A percentile compares a stretch with the other conserved stretches of the same genome.
Conservation (phyloP, 2,888 invertebrate species). For the Bellardia pandia region DNA sequence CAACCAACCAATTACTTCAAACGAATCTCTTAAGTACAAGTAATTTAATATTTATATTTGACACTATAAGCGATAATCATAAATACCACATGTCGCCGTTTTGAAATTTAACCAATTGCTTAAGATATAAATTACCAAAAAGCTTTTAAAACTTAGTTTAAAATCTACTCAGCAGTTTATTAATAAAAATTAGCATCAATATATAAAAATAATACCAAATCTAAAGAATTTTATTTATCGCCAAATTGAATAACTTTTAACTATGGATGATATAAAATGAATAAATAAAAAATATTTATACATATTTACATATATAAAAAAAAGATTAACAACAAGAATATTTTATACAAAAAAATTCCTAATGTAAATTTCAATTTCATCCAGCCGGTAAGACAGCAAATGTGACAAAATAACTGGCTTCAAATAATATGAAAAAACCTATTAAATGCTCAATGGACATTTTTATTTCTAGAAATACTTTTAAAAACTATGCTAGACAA, state of each 20-base stretch:
- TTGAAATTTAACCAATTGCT: neutral
- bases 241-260: neutral
- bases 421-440: too few species aligned
- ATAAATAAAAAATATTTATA: too few species aligned
- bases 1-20: neutral
- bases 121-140: slow-evolving; percentile 33
- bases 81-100: slow-evolving; percentile 8
- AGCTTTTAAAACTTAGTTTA: slow-evolving; percentile 35
- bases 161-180: neutral
- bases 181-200: neutral
- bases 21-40: neutral
- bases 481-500: neutral
- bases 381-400: neutral
- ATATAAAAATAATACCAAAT: neutral
- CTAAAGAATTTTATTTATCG: slow-evolving; percentile 24
- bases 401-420: neutral
- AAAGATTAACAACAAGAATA: neutral
- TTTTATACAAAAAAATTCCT: neutral
- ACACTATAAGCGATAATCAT: slow-evolving; percentile 18
- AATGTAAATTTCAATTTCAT: neutral
- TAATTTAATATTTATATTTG: slow-evolving; percentile 39
- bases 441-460: neutral
- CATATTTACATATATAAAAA: neutral
- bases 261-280: too few species aligned
- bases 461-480: neutral